Conservation (phyloP, 2,888 invertebrate genomes). For the Sylvicola cinctus region DNA sequence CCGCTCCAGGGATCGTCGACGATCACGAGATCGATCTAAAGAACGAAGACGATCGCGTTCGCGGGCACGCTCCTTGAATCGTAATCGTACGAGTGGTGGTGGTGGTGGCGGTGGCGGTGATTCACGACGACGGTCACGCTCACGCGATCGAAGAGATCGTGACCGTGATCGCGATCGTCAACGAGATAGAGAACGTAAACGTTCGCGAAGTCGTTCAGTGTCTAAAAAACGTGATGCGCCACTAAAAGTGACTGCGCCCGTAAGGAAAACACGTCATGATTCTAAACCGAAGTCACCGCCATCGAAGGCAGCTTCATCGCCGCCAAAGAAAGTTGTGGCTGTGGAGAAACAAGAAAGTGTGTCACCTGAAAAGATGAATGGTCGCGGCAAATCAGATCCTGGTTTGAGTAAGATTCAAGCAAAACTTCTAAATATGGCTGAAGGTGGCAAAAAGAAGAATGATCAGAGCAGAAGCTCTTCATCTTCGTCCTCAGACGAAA, state of each 20-base stretch:
- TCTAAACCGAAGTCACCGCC: background rate
- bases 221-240: too few species aligned
- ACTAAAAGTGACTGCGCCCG: too few species aligned
- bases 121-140: slow-evolving; percentile 8
- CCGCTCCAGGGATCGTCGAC: slow-evolving; percentile 23
- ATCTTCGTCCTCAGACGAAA: too few species aligned
- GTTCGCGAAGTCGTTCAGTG: slow-evolving; percentile 18
- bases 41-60: slow-evolving; percentile 19
- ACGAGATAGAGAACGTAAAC: slow-evolving; percentile 18
- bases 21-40: slow-evolving; percentile 19
- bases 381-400: slow-evolving; percentile 10
- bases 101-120: background rate
- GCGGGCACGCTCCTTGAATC: slow-evolving; percentile 15
- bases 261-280: slow-evolving; percentile 11
- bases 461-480: too few species aligned
- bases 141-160: slow-evolving; percentile 4
- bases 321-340: too few species aligned
- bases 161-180: slow-evolving; percentile 9
- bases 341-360: too few species aligned
- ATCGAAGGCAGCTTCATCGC: too few species aligned
- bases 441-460: slow-evolving; percentile 18
- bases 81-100: slow-evolving; percentile 7
- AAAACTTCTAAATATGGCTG: slow-evolving; percentile 38
- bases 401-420: slow-evolving; percentile 35
- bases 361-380: too few species aligned